Evolutionary conservation across 2,113 vertebrate genomes (phyloP).

Genomic region (Sardina pilchardus): DNA sequence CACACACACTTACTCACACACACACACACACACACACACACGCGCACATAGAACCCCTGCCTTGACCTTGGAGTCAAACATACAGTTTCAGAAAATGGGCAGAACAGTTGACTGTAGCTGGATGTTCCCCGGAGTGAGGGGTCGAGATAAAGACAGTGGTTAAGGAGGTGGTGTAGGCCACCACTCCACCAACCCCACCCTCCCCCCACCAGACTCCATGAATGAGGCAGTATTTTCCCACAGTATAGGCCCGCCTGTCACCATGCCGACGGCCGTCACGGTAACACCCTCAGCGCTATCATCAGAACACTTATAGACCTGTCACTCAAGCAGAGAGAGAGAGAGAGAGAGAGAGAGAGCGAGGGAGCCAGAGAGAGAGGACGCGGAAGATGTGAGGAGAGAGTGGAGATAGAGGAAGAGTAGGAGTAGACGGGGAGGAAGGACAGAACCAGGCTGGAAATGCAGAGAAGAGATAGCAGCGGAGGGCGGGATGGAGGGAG

Average conservation of each 20-base stretch:
- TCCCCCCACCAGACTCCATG: no score
- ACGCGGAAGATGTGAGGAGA: not conserved
- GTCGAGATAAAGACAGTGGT: no score
- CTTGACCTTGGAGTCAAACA: no score
- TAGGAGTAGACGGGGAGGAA: no score
- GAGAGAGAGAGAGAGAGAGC: conserved; percentile 40
- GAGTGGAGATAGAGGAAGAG: conserved; percentile 22
- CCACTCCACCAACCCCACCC: no score
- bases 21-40: not conserved
- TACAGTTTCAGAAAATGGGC: no score
- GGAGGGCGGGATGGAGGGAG: conserved; percentile 3
- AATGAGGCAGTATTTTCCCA: no score
- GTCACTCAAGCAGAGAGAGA: conserved; percentile 67
- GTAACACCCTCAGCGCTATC: conserved; percentile 71
- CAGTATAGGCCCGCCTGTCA: conserved; percentile 55
- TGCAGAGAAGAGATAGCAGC: not conserved
- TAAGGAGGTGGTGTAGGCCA: no score
- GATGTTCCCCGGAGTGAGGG: no score
- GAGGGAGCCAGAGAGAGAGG: conserved; percentile 43
- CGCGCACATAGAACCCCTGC: no score
- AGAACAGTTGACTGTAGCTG: no score
- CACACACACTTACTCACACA: not conserved
- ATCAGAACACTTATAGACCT: conserved; percentile 73
- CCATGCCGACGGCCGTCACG: conserved; percentile 65
- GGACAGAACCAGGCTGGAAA: not conserved